These are phyloP conservation scores for Elgaria multicarinata DNA, from an alignment of 2,113 vertebrate genomes.

Conservation along the genomic window DNA sequence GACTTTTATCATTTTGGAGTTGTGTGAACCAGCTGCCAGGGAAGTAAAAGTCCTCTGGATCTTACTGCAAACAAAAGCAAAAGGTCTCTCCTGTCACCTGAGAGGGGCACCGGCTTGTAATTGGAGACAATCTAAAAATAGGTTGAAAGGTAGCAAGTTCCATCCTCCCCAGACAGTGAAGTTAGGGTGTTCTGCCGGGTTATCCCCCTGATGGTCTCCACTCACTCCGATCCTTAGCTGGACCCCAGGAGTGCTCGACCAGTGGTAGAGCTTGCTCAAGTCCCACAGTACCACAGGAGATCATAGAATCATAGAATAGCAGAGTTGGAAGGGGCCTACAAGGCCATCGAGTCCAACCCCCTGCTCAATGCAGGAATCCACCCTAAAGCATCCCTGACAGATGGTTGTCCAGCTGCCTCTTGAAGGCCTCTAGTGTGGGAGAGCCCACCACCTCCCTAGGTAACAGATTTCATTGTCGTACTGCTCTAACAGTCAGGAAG, in stretches of 20 bases:
- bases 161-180: background rate
- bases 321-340: too few species aligned
- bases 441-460: too few species aligned
- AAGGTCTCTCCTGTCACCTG: background rate
- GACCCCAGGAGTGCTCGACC: background rate
- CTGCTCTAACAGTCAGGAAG: too few species aligned
- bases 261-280: background rate
- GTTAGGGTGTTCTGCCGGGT: background rate
- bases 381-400: too few species aligned
- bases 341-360: too few species aligned
- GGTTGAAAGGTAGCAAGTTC: background rate
- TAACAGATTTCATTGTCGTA: too few species aligned
- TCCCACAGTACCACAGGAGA: too few species aligned
- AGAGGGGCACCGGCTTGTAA: background rate
- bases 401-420: too few species aligned
- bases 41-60: background rate
- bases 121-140: background rate
- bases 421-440: too few species aligned
- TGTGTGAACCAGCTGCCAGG: background rate
- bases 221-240: background rate
- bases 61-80: background rate
- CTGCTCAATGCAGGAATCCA: too few species aligned
- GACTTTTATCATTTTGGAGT: background rate
- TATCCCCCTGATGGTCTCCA: background rate
- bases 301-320: too few species aligned